Conservation (phyloP, 2,797 vertebrate genomes). For the Sitta carolinensis region DNA sequence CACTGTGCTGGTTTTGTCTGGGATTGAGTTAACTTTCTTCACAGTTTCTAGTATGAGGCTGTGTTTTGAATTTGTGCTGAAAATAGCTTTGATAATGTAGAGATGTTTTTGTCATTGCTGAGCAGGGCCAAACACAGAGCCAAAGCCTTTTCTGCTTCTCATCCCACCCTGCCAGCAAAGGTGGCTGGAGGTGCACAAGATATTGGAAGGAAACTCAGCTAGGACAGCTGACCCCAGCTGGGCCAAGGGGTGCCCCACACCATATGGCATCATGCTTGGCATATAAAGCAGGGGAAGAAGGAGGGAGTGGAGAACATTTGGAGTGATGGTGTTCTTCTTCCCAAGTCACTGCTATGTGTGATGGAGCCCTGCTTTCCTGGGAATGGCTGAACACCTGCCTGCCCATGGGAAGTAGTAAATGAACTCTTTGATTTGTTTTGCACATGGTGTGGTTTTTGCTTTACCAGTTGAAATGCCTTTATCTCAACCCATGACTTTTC, state of each 20-base stretch:
- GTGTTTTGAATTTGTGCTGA: not conserved
- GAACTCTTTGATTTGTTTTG: not conserved
- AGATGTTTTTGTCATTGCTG: not conserved
- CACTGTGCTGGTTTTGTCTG: not conserved
- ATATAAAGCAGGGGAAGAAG: rapidly evolving
- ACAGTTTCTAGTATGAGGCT: not conserved
- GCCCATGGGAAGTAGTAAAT: not conserved
- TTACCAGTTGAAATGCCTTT: not conserved
- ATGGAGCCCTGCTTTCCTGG: not conserved
- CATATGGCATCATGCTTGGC: not conserved
- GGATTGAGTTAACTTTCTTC: not conserved
- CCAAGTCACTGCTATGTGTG: not conserved
- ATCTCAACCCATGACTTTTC: not conserved
- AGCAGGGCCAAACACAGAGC: not conserved
- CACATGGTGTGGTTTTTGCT: not conserved
- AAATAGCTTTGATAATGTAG: not conserved
- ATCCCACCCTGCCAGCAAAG: not conserved
- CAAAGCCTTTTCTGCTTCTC: not conserved
- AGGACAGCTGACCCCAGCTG: not conserved
- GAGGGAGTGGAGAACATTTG: not conserved
- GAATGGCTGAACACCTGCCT: not conserved
- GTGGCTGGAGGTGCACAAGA: not conserved
- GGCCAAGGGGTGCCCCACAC: not conserved
- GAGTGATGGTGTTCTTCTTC: not conserved
- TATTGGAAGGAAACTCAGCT: not conserved